phyloP scores from a whole-genome alignment of 2,113 vertebrate genomes.

The Chamaea fasciata region DNA sequence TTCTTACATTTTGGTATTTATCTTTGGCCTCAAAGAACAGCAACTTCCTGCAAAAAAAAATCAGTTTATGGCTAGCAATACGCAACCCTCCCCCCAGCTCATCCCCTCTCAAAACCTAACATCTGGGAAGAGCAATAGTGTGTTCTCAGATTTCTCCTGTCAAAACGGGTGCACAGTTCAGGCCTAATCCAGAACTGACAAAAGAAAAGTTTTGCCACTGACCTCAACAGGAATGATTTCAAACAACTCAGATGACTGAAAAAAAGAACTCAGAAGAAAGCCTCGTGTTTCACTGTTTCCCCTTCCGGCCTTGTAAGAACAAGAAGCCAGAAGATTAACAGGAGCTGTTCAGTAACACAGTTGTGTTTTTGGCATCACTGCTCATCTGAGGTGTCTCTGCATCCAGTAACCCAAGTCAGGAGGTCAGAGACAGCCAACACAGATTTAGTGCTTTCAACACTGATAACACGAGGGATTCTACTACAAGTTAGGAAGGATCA shows the following conservation, averaged over 20 bases:
- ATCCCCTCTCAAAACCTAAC: neutral
- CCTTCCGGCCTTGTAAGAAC: neutral
- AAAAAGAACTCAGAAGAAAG: neutral
- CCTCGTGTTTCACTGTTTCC: neutral
- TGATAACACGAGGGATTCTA: neutral
- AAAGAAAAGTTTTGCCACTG: neutral
- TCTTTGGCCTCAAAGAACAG: constrained; percentile 5
- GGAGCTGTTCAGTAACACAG: neutral
- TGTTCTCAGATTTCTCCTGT: neutral
- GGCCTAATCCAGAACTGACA: neutral
- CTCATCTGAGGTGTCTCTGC: neutral
- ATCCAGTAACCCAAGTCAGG: neutral
- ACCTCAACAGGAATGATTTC: neutral
- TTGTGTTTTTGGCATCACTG: neutral
- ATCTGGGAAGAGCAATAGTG: neutral
- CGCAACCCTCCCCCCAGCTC: neutral
- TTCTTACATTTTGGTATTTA: constrained; percentile 17
- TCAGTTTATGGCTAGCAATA: neutral
- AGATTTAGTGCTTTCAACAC: neutral
- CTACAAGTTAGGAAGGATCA: neutral
- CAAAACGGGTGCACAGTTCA: neutral
- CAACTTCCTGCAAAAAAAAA: constrained; percentile 34
- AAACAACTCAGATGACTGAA: neutral
- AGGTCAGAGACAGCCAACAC: neutral
- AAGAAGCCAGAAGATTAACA: neutral